Conservation (phyloP, 2,888 invertebrate genomes). For the Melinaea menophilus region DNA sequence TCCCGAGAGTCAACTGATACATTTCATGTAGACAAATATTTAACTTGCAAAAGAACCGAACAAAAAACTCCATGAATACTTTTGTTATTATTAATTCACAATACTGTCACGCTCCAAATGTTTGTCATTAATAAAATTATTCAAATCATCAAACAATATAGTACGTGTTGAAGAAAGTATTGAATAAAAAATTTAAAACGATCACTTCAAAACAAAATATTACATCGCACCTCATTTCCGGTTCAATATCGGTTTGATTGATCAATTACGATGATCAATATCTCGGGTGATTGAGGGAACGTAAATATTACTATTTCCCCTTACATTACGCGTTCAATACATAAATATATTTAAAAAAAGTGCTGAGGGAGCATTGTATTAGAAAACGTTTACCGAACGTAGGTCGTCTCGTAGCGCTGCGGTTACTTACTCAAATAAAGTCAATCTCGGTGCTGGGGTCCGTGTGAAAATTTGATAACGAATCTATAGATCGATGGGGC, state of each 20-base stretch:
- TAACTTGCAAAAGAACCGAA: no score
- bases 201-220: constrained; percentile 62
- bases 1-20: no score
- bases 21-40: no score
- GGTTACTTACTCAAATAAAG: constrained; percentile 77
- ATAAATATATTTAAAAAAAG: constrained; percentile 42
- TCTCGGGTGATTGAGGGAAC: constrained; percentile 69
- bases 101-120: not conserved
- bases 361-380: constrained; percentile 47
- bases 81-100: no score
- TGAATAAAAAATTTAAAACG: constrained; percentile 46
- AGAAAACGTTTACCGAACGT: constrained; percentile 40
- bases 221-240: constrained; percentile 74
- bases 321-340: constrained; percentile 53
- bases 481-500: constrained; percentile 73
- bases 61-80: no score
- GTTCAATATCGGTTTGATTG: constrained; percentile 72
- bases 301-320: constrained; percentile 51
- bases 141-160: constrained; percentile 35
- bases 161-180: constrained; percentile 28
- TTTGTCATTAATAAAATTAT: not conserved
- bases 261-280: constrained; percentile 75
- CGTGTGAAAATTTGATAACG: constrained; percentile 78
- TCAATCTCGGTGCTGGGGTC: constrained; percentile 70
- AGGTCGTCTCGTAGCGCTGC: constrained; percentile 56